Conservation (phyloP, 2,797 vertebrate species). For the Spinus pinus region DNA sequence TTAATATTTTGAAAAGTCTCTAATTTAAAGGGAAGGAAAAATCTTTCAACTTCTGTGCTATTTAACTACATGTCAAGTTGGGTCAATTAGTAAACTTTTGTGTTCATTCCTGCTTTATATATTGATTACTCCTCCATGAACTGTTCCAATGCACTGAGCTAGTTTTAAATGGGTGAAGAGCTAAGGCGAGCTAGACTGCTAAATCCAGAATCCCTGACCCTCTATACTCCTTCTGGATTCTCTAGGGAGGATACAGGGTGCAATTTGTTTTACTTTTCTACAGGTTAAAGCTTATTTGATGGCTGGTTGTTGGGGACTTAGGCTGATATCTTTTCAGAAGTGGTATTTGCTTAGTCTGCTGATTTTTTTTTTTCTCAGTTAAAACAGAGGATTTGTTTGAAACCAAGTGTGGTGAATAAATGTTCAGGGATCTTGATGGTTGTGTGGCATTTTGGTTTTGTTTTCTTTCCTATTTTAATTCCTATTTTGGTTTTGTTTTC, state of each 20-base stretch:
- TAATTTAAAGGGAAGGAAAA: slow-evolving; percentile 57
- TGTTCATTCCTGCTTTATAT: not conserved
- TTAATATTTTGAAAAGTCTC: slow-evolving; percentile 60
- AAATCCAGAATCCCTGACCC: not conserved
- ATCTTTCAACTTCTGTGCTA: not conserved
- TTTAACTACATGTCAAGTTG: not conserved
- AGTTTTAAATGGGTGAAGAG: not conserved
- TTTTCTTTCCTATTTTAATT: not conserved
- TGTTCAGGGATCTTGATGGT: not conserved
- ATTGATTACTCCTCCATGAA: not conserved
- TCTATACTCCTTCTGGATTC: not conserved
- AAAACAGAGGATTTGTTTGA: not conserved
- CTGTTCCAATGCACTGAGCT: not conserved
- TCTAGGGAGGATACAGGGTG: not conserved
- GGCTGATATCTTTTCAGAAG: not conserved
- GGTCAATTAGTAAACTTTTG: not conserved
- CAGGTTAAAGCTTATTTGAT: not conserved
- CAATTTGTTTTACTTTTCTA: not conserved
- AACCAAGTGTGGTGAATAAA: not conserved
- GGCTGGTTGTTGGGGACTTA: not conserved
- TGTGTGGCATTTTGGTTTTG: not conserved
- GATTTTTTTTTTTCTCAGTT: not conserved
- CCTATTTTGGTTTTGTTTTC: too few relatives aligned
- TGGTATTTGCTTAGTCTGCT: not conserved
- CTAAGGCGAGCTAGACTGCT: not conserved